phyloP scores from a whole-genome alignment of 2,797 vertebrate species.

The Artibeus jamaicensis region DNA sequence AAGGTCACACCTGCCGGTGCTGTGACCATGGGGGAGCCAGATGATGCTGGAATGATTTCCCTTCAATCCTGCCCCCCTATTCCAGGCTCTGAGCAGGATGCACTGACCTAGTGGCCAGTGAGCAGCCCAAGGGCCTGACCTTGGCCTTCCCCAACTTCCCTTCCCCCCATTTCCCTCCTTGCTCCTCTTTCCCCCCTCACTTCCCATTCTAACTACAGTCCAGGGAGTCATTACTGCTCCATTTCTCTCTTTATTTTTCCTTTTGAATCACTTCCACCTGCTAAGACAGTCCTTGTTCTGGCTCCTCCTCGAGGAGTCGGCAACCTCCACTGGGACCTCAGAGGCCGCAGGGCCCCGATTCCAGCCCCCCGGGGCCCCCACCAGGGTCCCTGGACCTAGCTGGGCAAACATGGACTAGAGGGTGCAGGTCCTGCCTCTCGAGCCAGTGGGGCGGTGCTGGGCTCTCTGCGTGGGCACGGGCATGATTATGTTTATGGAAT shows the following conservation, averaged over 20 bases:
- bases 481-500: not conserved
- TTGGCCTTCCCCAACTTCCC: not conserved
- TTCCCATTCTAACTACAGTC: constrained; percentile 58
- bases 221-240: constrained; percentile 74
- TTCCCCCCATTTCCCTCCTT: not conserved
- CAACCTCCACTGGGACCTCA: not conserved
- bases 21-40: constrained; percentile 61
- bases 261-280: constrained; percentile 76
- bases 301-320: constrained; percentile 28
- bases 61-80: not conserved
- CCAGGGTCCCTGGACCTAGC: not conserved
- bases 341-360: not conserved
- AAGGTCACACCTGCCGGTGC: constrained; percentile 67
- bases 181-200: constrained; percentile 42
- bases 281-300: constrained; percentile 52
- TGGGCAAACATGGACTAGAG: not conserved
- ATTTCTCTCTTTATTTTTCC: constrained; percentile 77
- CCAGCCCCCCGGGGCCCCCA: not conserved
- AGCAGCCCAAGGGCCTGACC: not conserved
- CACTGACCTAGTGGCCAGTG: not conserved
- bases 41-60: not conserved
- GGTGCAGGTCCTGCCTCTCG: not conserved
- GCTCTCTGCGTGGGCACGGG: not conserved
- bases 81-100: not conserved
- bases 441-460: not conserved